Conservation (phyloP, 2,888 invertebrate species). For the Eubasilissa splendida region DNA sequence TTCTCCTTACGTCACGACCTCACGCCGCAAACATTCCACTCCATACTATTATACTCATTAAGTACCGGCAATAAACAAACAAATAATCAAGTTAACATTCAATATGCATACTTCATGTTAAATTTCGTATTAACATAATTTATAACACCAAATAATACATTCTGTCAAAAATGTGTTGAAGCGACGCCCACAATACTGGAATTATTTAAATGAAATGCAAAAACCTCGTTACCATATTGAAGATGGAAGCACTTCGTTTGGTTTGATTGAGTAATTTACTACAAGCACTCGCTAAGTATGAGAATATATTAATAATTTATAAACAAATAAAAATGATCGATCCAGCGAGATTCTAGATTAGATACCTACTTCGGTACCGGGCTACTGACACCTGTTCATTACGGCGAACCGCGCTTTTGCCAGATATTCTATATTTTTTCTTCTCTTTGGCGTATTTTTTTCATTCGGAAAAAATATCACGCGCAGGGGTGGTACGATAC, state of each 20-base stretch:
- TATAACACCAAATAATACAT: constrained; percentile 50
- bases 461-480: too few relatives aligned
- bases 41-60: constrained; percentile 14
- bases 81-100: constrained; percentile 31
- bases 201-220: constrained; percentile 54
- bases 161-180: constrained; percentile 54
- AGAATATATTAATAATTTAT: constrained; percentile 41
- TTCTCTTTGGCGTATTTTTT: too few relatives aligned
- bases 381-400: too few relatives aligned
- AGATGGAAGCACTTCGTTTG: constrained; percentile 44
- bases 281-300: constrained; percentile 34
- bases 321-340: constrained; percentile 39
- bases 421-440: too few relatives aligned
- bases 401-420: too few relatives aligned
- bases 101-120: constrained; percentile 46
- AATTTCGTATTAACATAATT: constrained; percentile 51
- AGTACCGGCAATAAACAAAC: constrained; percentile 26
- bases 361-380: neutral
- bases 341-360: constrained; percentile 26
- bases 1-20: neutral
- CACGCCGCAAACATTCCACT: neutral
- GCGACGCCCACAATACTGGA: constrained; percentile 47
- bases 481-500: too few relatives aligned
- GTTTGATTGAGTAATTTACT: constrained; percentile 48
- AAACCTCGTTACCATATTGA: constrained; percentile 51